Evolutionary conservation across 35 echinoderm and acorn worm genomes (phyloP), one percentile per base, ranked within the genome.

Genomic region (Antedon bifida): DNA sequence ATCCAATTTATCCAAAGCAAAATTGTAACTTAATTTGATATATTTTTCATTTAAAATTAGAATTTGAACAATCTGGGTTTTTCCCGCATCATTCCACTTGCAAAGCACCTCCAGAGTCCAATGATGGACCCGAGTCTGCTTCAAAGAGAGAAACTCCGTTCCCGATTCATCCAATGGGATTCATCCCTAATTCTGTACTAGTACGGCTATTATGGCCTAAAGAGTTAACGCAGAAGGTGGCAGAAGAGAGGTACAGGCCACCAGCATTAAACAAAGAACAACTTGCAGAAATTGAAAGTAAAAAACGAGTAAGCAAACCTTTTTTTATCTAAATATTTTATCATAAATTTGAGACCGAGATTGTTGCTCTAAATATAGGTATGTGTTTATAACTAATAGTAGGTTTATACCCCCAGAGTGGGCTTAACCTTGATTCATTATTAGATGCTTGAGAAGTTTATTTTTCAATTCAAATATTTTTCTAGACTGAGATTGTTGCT

Each of bases 161-260:
- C 30, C 91, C 95, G 0, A 99, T 99, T 34, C 88, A 90, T 83
- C 95, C 95, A 0, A 79, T 87, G 1, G 95, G 95, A 23, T 99
- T 99, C 36, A 99, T 99, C 35, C 95, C 95, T 32, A 99, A 99
- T 45, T 99, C 95, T 32, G 88, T 99, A 34, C 77, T 99, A 30
- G 82, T 99, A 17, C 78, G 95, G 21, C 79, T 99, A 19, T 83
- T 99, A 19, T 99, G 95, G 95, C 90, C 90, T 16, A 39, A 82
- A 31, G 95, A 99, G 88, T 83, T 90, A 82, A 99, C 81, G 2
- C 64, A 84, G 34, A 83, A 90, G 35, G 76, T 89, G 32, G 46
- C 36, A 34, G 82, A 92, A 19, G 84, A 89, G 36, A 82, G 85
- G 29, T 99, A 92, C 74, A 86, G 79, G 32, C 91, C 91, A 16